These are phyloP conservation scores for Solenopsis invicta DNA, from an alignment of 1,140 invertebrate genomes.

Conservation along the genomic window DNA sequence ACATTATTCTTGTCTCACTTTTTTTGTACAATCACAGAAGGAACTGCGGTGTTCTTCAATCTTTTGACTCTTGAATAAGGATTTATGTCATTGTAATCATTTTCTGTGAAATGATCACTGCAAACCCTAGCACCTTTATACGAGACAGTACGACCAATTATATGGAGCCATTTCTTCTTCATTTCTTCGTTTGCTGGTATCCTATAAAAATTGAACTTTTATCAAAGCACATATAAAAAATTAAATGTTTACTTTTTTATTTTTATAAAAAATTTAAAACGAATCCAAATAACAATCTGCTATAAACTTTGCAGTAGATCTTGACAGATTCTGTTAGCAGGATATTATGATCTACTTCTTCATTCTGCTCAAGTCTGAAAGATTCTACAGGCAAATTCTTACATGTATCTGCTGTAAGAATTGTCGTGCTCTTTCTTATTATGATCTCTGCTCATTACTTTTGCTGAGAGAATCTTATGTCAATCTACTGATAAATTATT, in stretches of 20 bases:
- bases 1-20: neutral
- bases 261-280: too few species aligned
- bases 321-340: too few species aligned
- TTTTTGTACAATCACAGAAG: neutral
- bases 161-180: neutral
- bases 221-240: neutral
- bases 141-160: constrained; percentile 2
- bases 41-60: constrained; percentile 17
- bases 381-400: too few species aligned
- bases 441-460: too few species aligned
- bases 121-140: constrained; percentile 21
- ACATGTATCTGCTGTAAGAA: too few species aligned
- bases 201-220: neutral
- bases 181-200: constrained; percentile 27
- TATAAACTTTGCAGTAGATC: too few species aligned
- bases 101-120: constrained; percentile 15
- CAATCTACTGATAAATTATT: too few species aligned
- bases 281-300: too few species aligned
- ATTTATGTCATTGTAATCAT: neutral
- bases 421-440: too few species aligned
- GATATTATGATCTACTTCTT: too few species aligned
- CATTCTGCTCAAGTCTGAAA: too few species aligned
- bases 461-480: too few species aligned
- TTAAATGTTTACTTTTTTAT: neutral
- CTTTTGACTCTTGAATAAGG: neutral